A percentile compares a stretch with the other conserved stretches of the same genome.
Evolutionary conservation across 1,140 invertebrate genomes (phyloP).

Genomic region (Lordiphosa stackelbergi): DNA sequence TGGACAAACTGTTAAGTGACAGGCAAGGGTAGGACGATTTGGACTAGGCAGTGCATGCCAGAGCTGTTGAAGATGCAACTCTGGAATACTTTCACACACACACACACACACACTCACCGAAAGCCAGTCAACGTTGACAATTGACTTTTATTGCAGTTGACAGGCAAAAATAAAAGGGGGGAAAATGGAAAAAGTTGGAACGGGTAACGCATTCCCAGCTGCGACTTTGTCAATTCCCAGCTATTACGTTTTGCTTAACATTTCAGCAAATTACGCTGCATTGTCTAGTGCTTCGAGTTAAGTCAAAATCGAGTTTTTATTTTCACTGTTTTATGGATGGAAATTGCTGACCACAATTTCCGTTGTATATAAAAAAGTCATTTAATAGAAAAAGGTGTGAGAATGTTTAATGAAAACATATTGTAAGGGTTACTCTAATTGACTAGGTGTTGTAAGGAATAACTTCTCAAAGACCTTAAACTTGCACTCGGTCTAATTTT

Average conservation of each 20-base stretch:
- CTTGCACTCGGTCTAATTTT: too few species aligned
- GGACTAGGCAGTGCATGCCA: constrained; percentile 33
- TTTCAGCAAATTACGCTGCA: constrained; percentile 65
- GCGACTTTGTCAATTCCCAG: constrained; percentile 60
- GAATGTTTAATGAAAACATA: too few species aligned
- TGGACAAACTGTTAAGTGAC: constrained; percentile 64
- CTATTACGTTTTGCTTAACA: constrained; percentile 67
- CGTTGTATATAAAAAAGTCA: too few species aligned
- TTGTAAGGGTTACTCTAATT: too few species aligned
- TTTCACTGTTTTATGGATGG: constrained; percentile 28
- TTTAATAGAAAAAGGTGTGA: too few species aligned
- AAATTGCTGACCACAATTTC: constrained; percentile 2
- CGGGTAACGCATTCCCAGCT: constrained; percentile 14
- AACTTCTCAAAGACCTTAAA: too few species aligned
- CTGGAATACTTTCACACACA: constrained; percentile 17
- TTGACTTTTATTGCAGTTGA: constrained; percentile 70
- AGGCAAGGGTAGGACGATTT: constrained; percentile 17
- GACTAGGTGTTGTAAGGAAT: too few species aligned
- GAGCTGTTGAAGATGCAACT: constrained; percentile 22
- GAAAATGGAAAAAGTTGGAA: constrained; percentile 8
- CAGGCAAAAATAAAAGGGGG: constrained; percentile 18
- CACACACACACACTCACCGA: constrained; percentile 24
- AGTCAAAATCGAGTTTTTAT: constrained; percentile 14
- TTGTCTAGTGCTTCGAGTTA: constrained; percentile 43
- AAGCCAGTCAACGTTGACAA: constrained; percentile 58